Evolutionary conservation across 2,797 vertebrate species (phyloP).

Genomic region (Danio jaintianensis): DNA sequence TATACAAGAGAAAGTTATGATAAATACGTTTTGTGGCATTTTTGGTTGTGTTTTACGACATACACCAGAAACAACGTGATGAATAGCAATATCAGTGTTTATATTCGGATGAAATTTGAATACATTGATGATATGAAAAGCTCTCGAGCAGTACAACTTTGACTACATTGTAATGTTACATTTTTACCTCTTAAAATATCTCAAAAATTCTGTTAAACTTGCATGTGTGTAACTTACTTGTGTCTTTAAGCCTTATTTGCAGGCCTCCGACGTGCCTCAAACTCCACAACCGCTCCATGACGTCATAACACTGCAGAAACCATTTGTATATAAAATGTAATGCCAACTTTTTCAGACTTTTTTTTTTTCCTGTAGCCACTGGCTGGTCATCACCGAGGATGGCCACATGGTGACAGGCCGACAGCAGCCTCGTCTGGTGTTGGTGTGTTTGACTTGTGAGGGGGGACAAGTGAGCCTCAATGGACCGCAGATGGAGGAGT

Average conservation of each 20-base stretch:
- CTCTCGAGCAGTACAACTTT: neutral
- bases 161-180: too few relatives aligned
- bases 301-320: neutral
- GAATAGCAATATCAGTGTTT: neutral
- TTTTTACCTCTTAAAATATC: neutral
- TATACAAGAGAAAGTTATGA: too few relatives aligned
- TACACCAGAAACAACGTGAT: neutral
- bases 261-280: neutral
- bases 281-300: neutral
- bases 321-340: too few relatives aligned
- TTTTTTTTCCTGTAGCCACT: conserved; percentile 83
- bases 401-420: conserved; percentile 90
- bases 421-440: conserved; percentile 89
- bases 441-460: conserved; percentile 78
- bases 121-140: too few relatives aligned
- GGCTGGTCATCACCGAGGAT: conserved; percentile 88
- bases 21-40: neutral
- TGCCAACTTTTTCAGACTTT: neutral
- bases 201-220: neutral
- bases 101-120: neutral
- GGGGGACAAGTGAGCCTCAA: conserved; percentile 73
- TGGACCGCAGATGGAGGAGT: conserved; percentile 82
- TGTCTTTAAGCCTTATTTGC: neutral
- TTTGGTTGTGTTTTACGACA: neutral
- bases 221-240: too few relatives aligned